Evolutionary conservation across 2,113 vertebrate species (phyloP).

Genomic region (Ploceus nigricollis): DNA sequence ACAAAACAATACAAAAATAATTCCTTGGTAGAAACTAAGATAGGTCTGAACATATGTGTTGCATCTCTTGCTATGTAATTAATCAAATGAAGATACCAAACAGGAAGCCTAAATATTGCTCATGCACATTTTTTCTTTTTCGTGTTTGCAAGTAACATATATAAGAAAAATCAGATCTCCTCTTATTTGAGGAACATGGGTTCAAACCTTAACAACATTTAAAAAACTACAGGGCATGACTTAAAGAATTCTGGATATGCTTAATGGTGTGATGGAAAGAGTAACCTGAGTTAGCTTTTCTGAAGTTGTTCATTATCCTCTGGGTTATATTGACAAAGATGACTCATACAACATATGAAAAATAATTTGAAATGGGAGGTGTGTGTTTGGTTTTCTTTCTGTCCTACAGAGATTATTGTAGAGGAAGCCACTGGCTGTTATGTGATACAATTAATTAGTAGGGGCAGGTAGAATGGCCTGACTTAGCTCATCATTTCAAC

Average conservation of each 20-base stretch:
- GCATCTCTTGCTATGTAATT: background rate
- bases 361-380: slow-evolving; percentile 16
- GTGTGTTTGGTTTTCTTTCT: slow-evolving; percentile 3
- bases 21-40: background rate
- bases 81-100: background rate
- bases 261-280: background rate
- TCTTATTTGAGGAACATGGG: background rate
- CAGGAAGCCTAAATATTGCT: background rate
- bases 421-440: background rate
- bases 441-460: background rate
- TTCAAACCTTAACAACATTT: background rate
- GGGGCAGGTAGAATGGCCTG: background rate
- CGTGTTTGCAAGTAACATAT: background rate
- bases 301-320: background rate
- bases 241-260: background rate
- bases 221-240: background rate
- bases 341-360: background rate
- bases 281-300: background rate
- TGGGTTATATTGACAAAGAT: slow-evolving; percentile 19
- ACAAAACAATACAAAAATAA: background rate
- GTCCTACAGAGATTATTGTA: background rate
- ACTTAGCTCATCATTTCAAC: background rate
- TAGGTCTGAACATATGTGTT: background rate
- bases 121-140: background rate
- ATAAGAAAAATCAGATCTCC: background rate